A percentile compares a stretch with the other conserved stretches of the same genome.
Conservation (phyloP, 2,797 vertebrate species). For the Mionectes olivaceus region DNA sequence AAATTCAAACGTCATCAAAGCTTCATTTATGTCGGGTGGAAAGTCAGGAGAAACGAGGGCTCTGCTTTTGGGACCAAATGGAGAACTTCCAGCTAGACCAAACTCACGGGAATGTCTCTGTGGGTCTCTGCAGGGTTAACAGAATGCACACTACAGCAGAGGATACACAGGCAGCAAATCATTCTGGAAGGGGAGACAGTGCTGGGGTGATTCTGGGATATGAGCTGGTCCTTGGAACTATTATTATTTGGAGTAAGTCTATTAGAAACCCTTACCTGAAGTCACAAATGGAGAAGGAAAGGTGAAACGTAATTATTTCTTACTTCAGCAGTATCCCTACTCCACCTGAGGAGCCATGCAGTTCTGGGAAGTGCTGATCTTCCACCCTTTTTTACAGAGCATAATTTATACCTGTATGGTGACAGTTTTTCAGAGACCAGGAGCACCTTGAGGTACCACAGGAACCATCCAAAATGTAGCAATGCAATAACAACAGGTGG, state of each 20-base stretch:
- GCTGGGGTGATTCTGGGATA: not conserved
- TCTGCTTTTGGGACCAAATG: not conserved
- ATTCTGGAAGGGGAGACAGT: not conserved
- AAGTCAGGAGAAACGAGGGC: not conserved
- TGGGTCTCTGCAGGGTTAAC: not conserved
- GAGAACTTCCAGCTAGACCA: not conserved
- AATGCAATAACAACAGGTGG: not conserved
- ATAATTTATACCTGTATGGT: not conserved
- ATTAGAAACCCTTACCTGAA: not conserved
- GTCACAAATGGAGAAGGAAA: not conserved
- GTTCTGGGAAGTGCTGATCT: not conserved
- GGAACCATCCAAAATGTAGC: not conserved
- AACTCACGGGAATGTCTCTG: not conserved
- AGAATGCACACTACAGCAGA: not conserved
- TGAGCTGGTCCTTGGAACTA: not conserved
- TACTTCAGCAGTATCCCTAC: not conserved
- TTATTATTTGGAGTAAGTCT: not conserved
- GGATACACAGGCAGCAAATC: not conserved
- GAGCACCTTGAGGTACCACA: not conserved
- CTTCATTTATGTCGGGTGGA: not conserved
- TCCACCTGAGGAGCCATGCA: not conserved
- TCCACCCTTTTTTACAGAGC: not conserved
- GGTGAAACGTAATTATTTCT: not conserved
- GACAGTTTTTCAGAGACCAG: not conserved
- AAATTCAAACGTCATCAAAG: not conserved